Conservation (phyloP, 2,797 vertebrate genomes). For the Semaprochilodus insignis region DNA sequence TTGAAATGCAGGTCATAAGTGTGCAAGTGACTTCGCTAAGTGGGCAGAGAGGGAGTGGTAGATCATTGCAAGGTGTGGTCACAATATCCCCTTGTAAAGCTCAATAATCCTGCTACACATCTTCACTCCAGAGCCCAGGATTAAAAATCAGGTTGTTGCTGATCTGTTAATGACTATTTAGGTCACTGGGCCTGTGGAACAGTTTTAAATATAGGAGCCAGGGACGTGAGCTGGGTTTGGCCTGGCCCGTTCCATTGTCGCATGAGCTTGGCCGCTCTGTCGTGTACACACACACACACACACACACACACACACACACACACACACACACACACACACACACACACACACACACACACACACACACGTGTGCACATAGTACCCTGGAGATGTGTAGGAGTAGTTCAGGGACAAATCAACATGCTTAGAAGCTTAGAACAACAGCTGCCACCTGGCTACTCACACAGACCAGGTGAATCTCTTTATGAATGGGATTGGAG, state of each 20-base stretch:
- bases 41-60: constrained; percentile 49
- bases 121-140: constrained; percentile 63
- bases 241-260: constrained; percentile 41
- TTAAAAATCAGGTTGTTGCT: constrained; percentile 73
- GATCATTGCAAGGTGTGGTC: constrained; percentile 38
- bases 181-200: constrained; percentile 69
- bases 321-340: background rate
- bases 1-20: constrained; percentile 22
- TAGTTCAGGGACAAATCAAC: constrained; percentile 34
- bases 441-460: constrained; percentile 27
- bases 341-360: background rate
- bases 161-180: constrained; percentile 76
- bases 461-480: constrained; percentile 23
- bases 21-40: constrained; percentile 51
- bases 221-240: constrained; percentile 48
- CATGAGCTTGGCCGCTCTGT: constrained; percentile 25
- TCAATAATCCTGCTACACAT: constrained; percentile 68
- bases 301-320: constrained; percentile 5
- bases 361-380: background rate
- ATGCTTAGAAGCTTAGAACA: constrained; percentile 47
- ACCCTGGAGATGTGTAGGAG: constrained; percentile 13
- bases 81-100: constrained; percentile 54
- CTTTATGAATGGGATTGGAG: constrained; percentile 47
- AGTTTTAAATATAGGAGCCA: constrained; percentile 65
- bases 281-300: background rate